Evolutionary conservation across 2,797 vertebrate species (phyloP), one percentile per base, ranked within the genome.

Genomic region (Novumbra hubbsi): DNA sequence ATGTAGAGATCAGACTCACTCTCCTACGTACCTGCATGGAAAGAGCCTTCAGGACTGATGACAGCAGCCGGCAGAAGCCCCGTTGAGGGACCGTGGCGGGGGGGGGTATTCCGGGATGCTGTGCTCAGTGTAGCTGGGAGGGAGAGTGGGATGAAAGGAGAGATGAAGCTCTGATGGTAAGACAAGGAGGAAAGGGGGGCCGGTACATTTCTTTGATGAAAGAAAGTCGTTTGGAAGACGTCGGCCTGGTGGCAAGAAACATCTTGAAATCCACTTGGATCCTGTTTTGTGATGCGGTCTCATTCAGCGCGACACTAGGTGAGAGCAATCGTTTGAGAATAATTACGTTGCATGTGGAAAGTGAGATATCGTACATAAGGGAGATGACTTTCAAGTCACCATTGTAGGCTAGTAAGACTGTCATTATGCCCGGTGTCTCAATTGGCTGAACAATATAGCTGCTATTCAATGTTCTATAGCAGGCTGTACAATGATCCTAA

Each of bases 1-100:
- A 88, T 86, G 74, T 83, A 79, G 76, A 81, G 79, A 77, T 80
- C 75, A 45, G 50, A 55, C 68, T 79, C 75, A 86, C 89, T 84
- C 82, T 28, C 76, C 9, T 17, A 32, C 32, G 74, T 80, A 70
- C 76, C 80, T 74, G 28, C 52, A 76, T 81, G 81, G 81, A 78
- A 75, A 85, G 87, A 30, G 24, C 60, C 60, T 63, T 30, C 83
- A 79, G 66, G 84, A 78, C 52, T 15, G 84, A 85, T 85, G 88
- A 86, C 84, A 89, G 88, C 79, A 70, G 76, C 48, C 80, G 70
- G 76, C 48, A 17, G 48, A n/a, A 78, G 83, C 80, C 71, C 73
- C 73, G 81, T 62, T 70, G 66, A 76, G 85, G 85, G 84, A 81
- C 82, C 71, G 15, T 67, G 75, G 82, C 2, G 32, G 32, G 32